These are phyloP conservation scores for Bombus terrestris DNA, from an alignment of 1,140 invertebrate species.

Conservation along the genomic window DNA sequence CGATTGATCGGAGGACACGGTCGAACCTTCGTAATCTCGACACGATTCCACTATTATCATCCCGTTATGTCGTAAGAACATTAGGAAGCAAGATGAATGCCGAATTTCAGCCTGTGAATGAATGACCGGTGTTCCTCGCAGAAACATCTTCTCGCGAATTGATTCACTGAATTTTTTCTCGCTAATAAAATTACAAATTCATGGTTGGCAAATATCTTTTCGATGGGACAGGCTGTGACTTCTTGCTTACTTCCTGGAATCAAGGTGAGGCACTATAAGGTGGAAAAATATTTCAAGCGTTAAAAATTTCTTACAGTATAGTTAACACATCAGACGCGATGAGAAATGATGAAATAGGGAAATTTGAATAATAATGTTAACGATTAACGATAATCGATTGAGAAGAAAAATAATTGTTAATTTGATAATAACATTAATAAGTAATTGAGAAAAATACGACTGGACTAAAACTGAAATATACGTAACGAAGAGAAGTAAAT, in stretches of 20 bases:
- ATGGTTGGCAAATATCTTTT: neutral
- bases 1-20: neutral
- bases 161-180: fast-evolving
- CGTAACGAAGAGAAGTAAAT: too few relatives aligned
- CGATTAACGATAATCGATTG: too few relatives aligned
- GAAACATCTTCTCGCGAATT: neutral
- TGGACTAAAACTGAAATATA: too few relatives aligned
- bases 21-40: constrained; percentile 26
- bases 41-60: constrained; percentile 43
- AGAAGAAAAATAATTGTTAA: too few relatives aligned
- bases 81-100: constrained; percentile 13
- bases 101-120: constrained; percentile 35
- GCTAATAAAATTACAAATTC: neutral
- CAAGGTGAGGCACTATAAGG: neutral
- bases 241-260: neutral
- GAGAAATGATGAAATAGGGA: too few relatives aligned
- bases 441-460: too few relatives aligned
- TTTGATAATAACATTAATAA: too few relatives aligned
- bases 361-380: too few relatives aligned
- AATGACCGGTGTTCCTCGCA: constrained; percentile 1
- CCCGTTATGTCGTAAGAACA: constrained; percentile 36
- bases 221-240: too few relatives aligned
- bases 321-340: fast-evolving
- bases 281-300: too few relatives aligned
- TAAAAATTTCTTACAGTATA: too few relatives aligned